Conservation (phyloP, 2,888 invertebrate genomes). For the Ceriagrion tenellum region DNA sequence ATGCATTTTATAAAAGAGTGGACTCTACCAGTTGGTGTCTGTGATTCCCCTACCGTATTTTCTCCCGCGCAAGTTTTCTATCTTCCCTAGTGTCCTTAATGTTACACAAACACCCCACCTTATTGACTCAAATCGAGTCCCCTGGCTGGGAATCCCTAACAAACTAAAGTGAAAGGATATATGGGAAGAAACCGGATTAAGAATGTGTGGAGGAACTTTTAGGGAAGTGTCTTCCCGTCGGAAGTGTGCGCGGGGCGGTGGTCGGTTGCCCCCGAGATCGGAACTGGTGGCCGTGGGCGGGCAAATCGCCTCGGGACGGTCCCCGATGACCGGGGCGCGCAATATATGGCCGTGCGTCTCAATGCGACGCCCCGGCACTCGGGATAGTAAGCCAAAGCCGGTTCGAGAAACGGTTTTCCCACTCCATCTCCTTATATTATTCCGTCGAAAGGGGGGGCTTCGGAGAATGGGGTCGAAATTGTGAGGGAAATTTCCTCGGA, state of each 20-base stretch:
- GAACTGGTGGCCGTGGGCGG: neutral
- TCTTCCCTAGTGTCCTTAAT: neutral
- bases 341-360: neutral
- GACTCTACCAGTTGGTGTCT: neutral
- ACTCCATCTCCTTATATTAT: neutral
- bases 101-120: neutral
- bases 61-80: neutral
- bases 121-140: neutral
- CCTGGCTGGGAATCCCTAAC: neutral
- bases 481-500: neutral
- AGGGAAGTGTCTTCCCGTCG: neutral
- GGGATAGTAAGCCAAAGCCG: neutral
- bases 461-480: neutral
- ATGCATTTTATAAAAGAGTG: too few relatives aligned
- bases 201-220: neutral
- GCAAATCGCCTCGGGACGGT: too few relatives aligned
- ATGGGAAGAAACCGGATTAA: neutral
- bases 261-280: neutral
- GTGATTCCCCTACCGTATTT: neutral
- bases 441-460: neutral
- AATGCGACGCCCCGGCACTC: neutral
- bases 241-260: too few relatives aligned
- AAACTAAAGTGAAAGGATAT: neutral
- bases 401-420: neutral
- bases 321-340: neutral